Evolutionary conservation across 2,113 vertebrate genomes (phyloP), one percentile per base, ranked within the genome.

Genomic region (Engraulis encrasicolus): DNA sequence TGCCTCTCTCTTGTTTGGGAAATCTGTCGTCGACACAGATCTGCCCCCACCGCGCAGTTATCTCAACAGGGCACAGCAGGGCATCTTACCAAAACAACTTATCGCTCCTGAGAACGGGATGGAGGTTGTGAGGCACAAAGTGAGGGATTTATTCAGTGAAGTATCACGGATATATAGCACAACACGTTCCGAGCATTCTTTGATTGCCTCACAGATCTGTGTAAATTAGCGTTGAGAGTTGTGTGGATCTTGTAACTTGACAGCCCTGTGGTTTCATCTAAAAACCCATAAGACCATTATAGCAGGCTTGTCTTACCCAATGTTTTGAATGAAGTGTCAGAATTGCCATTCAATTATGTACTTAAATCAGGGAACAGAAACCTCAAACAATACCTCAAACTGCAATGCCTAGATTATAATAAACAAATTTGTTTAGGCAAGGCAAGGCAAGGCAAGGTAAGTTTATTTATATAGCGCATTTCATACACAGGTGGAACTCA

Each of bases 1-100:
- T n/a, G n/a, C n/a, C n/a, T 27, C 31, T 31, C 1, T 66, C 23
- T 0, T 66, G 52, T 61, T 83, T 50, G 17, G 49, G 19, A 52
- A 61, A 40, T 17, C 9, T 23, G 31, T 78, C 50, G 87, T 66
- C 85, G 78, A 81, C 85, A 83, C 58, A 80, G 34, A 54, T 85
- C 50, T 0, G 48, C 82, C 85, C 48, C 54, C 37, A 54, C 15
- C 71, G 54, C 38, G 78, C 87, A 84, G 40, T 74, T n/a, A n/a
- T n/a, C n/a, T n/a, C n/a, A n/a, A n/a, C n/a, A n/a, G n/a, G 38
- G 78, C 37, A 83, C 61, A 58, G 20, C 40, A 20, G 37, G 48
- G 66, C 83, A 82, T 86, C 79, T 71, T n/a, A 40, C 14, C 23
- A 58, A 37, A 36, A 19, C 19, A 37, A n/a, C 61, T 78, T 85